Evolutionary conservation across 2,797 vertebrate species (phyloP), one percentile per base, ranked within the genome.

Genomic region (Sebastes steindachneri): DNA sequence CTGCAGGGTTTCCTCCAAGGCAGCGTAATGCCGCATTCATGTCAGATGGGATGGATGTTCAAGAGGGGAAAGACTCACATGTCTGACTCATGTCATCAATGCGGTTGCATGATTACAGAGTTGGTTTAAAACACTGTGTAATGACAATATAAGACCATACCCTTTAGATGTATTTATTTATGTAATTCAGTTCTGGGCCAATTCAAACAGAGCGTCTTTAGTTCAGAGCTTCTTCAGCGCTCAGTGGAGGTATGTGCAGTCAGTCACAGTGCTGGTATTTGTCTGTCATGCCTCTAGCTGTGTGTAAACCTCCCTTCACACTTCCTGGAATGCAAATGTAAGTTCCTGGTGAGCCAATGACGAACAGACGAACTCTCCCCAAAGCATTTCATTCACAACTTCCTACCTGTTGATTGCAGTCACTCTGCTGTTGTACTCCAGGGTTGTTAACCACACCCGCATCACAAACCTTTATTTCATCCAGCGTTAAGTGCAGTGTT

Each of bases 361-460:
- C 3, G n/a, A 1, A 2, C n/a, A 54, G 9, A 65, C 45, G 17
- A 51, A 35, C 53, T 7, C 35, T 33, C 51, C 66, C 33, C 33
- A 7, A 10, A 65, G 54, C 23, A 3, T 41, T 77, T 86, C 78
- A 86, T 82, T 92, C 79, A 82, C 29, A 84, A 75, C 23, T 73
- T 57, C 53, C 37, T 21, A 41, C 55, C 29, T 51, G 41, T 59
- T 55, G 31, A 35, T 66, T 68, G 37, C 53, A 25, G 37, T 5
- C 67, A 3, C 21, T n/a, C 41, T 29, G 29, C 59, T 51, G 57
- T 37, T 17, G 31, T 45, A 35, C 5, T 48, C 7, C 19, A 10
- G 45, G 23, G 60, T n/a, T 41, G 35, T 75, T 4, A 77, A 65
- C 66, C 71, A 71, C 73, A 71, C 82, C 72, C 68, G 15, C 6